Conservation (phyloP, 2,797 vertebrate species). For the Lepidocolaptes lacrymiger region DNA sequence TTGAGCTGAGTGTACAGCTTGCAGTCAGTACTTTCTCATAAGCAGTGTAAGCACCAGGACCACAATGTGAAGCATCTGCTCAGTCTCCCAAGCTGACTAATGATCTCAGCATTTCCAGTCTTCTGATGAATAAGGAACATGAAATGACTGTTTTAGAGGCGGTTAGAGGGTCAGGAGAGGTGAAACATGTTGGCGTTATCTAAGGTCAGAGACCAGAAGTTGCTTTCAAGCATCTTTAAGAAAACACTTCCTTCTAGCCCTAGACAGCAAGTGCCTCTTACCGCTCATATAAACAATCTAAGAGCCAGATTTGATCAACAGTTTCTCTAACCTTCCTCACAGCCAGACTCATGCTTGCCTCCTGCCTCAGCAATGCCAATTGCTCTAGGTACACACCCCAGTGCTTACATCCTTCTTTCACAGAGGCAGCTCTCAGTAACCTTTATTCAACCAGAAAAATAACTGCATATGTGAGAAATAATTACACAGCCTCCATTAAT, state of each 20-base stretch:
- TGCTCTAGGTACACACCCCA: not conserved
- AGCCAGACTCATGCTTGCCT: not conserved
- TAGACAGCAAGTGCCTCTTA: not conserved
- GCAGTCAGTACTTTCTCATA: not conserved
- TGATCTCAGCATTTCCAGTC: not conserved
- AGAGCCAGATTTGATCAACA: not conserved
- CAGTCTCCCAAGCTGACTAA: not conserved
- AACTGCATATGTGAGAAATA: not conserved
- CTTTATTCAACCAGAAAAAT: not conserved
- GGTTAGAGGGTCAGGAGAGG: not conserved
- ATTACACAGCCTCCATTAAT: not conserved
- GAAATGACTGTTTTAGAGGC: not conserved
- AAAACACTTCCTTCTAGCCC: not conserved
- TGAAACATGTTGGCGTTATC: not conserved
- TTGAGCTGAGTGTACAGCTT: not conserved
- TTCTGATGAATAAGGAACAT: constrained; percentile 6
- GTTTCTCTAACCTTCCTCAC: not conserved
- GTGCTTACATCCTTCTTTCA: not conserved
- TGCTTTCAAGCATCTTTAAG: not conserved
- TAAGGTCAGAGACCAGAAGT: not conserved
- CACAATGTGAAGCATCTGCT: not conserved
- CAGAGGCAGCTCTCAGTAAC: not conserved
- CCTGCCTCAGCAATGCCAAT: not conserved
- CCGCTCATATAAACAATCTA: not conserved
- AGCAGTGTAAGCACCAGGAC: not conserved